Conservation (phyloP, 1,140 invertebrate genomes). For the Drosophila asahinai region DNA sequence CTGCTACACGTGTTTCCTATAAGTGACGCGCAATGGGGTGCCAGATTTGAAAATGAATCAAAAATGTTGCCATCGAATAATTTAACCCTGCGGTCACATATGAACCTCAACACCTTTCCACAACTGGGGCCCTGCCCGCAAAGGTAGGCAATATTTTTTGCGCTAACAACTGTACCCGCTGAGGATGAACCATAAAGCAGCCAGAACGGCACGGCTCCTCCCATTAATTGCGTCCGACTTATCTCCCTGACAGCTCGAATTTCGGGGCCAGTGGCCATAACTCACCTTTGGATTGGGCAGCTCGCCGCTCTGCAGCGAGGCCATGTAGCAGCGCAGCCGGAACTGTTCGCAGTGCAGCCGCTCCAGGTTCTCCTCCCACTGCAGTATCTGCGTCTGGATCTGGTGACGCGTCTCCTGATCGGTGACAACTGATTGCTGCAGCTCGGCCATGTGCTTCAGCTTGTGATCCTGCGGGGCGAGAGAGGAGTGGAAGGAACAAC, state of each 20-base stretch:
- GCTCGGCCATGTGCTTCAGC: slow-evolving; percentile 98
- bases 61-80: neutral
- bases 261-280: slow-evolving; percentile 30
- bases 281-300: slow-evolving; percentile 98
- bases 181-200: slow-evolving; percentile 22
- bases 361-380: slow-evolving; percentile 98
- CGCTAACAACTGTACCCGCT: slow-evolving; percentile 15
- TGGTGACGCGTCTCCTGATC: slow-evolving; percentile 96
- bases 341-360: slow-evolving; percentile 98
- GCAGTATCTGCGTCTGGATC: slow-evolving; percentile 95
- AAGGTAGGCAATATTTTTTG: slow-evolving; percentile 38
- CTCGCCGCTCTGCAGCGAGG: slow-evolving; percentile 97
- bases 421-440: slow-evolving; percentile 97
- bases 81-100: slow-evolving; percentile 8
- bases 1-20: neutral
- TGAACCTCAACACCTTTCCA: slow-evolving; percentile 6
- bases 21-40: neutral
- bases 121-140: slow-evolving; percentile 1
- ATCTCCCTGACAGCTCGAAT: slow-evolving; percentile 32
- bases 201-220: slow-evolving; percentile 4
- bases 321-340: slow-evolving; percentile 97
- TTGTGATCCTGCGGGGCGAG: slow-evolving; percentile 93
- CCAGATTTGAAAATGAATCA: slow-evolving; percentile 4
- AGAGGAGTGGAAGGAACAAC: slow-evolving; percentile 18
- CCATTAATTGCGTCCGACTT: slow-evolving; percentile 49